Percentiles rank a stretch among this genome's conserved stretches.
Conservation (phyloP, 2,888 invertebrate species). For the Drosophila basisetae region DNA sequence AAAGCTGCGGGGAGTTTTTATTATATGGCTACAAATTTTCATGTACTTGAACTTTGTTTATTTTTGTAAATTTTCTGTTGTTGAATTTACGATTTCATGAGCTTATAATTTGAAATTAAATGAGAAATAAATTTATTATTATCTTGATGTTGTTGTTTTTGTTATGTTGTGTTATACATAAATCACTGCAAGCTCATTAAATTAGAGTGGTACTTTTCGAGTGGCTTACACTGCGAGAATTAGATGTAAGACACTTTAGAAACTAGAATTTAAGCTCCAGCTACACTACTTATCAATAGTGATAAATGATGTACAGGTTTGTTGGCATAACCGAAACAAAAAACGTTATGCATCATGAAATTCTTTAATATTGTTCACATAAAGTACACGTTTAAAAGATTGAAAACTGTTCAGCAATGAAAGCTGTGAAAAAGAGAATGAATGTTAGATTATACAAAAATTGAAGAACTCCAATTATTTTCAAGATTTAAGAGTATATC, state of each 20-base stretch:
- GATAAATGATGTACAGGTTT: neutral
- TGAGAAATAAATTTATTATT: slow-evolving; percentile 52
- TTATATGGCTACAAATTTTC: slow-evolving; percentile 39
- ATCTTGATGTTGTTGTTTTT: slow-evolving; percentile 7
- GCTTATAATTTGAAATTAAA: slow-evolving; percentile 71
- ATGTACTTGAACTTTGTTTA: slow-evolving; percentile 64
- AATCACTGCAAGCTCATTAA: slow-evolving; percentile 73
- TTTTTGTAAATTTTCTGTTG: slow-evolving; percentile 30
- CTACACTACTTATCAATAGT: neutral
- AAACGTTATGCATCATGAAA: neutral
- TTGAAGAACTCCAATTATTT: neutral
- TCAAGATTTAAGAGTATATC: neutral
- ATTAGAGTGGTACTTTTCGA: slow-evolving; percentile 38
- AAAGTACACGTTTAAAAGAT: neutral
- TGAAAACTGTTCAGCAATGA: neutral
- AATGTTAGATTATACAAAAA: neutral
- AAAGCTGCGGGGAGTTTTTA: slow-evolving; percentile 41
- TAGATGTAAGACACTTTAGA: neutral
- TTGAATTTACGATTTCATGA: slow-evolving; percentile 66
- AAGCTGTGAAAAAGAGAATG: neutral
- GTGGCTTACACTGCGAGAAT: slow-evolving; percentile 32
- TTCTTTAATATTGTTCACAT: neutral
- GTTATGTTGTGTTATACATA: slow-evolving; percentile 43
- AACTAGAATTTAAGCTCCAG: neutral
- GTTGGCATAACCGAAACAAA: neutral